Conservation (phyloP, 2,888 invertebrate species). For the Tenthredo amoena region DNA sequence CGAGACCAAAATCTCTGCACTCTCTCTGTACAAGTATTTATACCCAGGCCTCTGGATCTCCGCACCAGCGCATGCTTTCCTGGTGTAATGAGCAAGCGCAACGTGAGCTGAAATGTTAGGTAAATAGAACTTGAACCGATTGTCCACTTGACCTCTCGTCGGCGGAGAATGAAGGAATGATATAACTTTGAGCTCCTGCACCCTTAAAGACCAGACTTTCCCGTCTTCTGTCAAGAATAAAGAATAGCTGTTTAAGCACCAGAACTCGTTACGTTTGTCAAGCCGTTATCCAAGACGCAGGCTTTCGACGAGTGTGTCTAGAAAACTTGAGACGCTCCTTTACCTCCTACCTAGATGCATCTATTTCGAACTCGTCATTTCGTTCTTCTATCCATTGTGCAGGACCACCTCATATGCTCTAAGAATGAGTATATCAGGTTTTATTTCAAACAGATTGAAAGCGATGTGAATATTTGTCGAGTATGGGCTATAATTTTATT, state of each 20-base stretch:
- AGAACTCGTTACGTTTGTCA: constrained; percentile 42
- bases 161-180: constrained; percentile 21
- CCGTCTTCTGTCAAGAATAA: constrained; percentile 21
- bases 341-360: not conserved
- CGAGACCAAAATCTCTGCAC: not conserved
- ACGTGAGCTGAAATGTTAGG: constrained; percentile 28
- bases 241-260: constrained; percentile 39
- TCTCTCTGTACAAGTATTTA: constrained; percentile 1
- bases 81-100: constrained; percentile 10
- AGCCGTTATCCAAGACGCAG: constrained; percentile 20
- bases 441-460: not conserved
- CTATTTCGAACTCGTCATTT: not conserved
- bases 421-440: not conserved
- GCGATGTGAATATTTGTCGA: not conserved
- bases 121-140: constrained; percentile 48
- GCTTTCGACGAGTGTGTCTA: not conserved
- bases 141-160: constrained; percentile 47
- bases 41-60: not conserved
- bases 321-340: constrained; percentile 36
- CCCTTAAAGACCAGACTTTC: constrained; percentile 21
- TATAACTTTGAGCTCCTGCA: constrained; percentile 17
- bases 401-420: not conserved
- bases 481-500: not conserved
- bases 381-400: not conserved
- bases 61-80: not conserved